These are phyloP conservation scores for Enteromius radiatus DNA, from an alignment of 2,797 vertebrate species.

Conservation along the genomic window DNA sequence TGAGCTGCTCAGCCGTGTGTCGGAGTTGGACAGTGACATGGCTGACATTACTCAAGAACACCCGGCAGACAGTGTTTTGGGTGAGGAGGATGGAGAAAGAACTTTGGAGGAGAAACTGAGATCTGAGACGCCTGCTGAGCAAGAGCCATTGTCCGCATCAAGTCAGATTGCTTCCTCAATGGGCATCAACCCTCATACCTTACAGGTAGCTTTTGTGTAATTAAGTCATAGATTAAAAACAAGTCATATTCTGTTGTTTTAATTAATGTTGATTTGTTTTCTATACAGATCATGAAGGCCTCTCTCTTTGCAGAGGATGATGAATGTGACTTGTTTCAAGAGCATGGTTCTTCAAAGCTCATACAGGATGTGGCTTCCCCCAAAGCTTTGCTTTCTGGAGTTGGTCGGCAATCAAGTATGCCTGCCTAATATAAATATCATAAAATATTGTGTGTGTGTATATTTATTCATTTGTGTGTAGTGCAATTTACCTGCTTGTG, in stretches of 20 bases:
- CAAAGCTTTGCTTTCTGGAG: conserved; percentile 73
- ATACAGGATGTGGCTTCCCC: conserved; percentile 81
- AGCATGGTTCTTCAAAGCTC: conserved; percentile 71
- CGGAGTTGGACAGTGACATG: conserved; percentile 96
- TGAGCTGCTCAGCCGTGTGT: conserved; percentile 79
- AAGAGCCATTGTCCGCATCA: conserved; percentile 80
- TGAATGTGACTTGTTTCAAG: conserved; percentile 79
- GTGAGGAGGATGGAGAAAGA: conserved; percentile 64
- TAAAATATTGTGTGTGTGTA: not conserved
- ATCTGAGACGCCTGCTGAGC: conserved; percentile 69
- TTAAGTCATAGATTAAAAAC: conserved; percentile 72
- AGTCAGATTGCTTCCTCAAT: conserved; percentile 85
- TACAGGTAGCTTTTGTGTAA: conserved; percentile 86
- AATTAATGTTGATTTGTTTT: conserved; percentile 62
- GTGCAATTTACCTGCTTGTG: not conserved
- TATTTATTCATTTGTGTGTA: no score
- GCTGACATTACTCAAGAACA: conserved; percentile 92
- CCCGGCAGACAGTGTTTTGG: conserved; percentile 69
- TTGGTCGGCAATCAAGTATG: conserved; percentile 64
- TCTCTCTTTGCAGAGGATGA: conserved; percentile 91
- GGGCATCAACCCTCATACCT: conserved; percentile 91
- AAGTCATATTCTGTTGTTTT: conserved; percentile 70
- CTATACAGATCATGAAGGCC: conserved; percentile 93
- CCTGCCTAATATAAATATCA: not conserved
- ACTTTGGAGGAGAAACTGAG: conserved; percentile 48